These are phyloP conservation scores for Prinia subflava DNA, from an alignment of 2,113 vertebrate genomes.

Conservation along the genomic window DNA sequence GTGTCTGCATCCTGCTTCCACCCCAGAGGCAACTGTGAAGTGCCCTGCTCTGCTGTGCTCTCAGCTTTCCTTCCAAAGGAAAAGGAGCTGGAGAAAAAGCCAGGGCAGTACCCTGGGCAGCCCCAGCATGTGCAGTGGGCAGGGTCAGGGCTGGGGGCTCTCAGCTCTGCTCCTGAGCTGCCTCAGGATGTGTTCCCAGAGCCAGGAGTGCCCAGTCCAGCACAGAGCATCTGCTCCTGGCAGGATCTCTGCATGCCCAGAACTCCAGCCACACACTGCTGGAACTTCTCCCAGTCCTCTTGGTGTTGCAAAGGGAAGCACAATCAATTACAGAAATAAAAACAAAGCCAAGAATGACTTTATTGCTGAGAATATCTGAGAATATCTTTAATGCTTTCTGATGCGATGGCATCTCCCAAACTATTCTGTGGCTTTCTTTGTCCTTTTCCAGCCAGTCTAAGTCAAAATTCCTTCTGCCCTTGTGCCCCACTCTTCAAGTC, in stretches of 20 bases:
- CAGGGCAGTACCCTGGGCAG: neutral
- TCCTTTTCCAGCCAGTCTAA: neutral
- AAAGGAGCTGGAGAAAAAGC: neutral
- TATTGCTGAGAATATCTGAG: neutral
- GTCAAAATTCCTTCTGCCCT: neutral
- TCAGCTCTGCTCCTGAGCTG: neutral
- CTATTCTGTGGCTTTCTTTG: neutral
- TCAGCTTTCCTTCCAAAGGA: neutral
- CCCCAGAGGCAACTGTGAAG: accelerated
- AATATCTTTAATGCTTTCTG: neutral
- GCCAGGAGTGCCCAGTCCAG: neutral
- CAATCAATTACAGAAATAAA: neutral
- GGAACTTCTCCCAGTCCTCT: neutral
- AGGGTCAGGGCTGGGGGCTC: neutral
- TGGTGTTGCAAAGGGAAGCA: neutral
- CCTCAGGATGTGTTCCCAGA: neutral
- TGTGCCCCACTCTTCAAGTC: neutral
- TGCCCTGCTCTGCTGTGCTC: accelerated
- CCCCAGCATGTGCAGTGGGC: accelerated
- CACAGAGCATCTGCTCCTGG: accelerated
- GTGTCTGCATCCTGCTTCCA: neutral
- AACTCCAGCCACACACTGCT: accelerated
- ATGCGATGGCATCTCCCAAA: neutral
- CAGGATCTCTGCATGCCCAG: accelerated
- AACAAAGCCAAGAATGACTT: neutral